These are phyloP conservation scores for Ardeotis arabs DNA, from an alignment of 2,113 vertebrate genomes.

Conservation along the genomic window DNA sequence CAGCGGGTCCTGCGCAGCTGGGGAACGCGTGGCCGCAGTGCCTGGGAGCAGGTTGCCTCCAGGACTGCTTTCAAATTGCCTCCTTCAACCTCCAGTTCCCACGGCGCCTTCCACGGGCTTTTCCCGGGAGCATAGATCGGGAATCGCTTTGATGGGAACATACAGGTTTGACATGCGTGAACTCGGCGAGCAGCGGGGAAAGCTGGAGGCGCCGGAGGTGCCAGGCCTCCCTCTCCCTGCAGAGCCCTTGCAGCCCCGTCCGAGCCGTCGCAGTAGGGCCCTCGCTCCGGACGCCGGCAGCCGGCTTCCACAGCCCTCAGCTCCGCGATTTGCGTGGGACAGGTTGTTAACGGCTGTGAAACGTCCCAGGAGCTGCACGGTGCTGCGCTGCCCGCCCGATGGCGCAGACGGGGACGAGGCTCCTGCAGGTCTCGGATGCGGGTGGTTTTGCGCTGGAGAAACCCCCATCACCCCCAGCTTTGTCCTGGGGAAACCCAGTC, in stretches of 20 bases:
- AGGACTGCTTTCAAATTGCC: background rate
- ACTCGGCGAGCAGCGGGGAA: background rate
- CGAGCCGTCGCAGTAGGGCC: background rate
- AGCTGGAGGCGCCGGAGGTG: background rate
- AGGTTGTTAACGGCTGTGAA: background rate
- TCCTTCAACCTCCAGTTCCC: background rate
- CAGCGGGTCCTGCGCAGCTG: background rate
- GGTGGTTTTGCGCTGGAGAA: background rate
- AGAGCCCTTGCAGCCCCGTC: background rate
- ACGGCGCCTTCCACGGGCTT: background rate
- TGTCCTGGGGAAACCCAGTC: background rate
- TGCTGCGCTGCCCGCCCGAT: background rate
- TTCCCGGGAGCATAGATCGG: background rate
- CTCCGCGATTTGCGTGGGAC: background rate
- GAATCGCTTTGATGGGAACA: background rate
- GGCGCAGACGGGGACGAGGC: background rate
- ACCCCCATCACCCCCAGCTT: background rate
- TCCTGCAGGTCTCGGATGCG: accelerated
- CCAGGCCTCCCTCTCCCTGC: background rate
- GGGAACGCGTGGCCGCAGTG: background rate
- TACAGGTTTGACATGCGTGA: background rate
- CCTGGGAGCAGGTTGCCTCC: background rate
- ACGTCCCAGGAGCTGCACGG: background rate
- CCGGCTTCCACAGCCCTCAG: background rate
- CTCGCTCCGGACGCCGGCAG: background rate